Conservation (phyloP, 2,888 invertebrate species). For the Chironomus tentans region DNA sequence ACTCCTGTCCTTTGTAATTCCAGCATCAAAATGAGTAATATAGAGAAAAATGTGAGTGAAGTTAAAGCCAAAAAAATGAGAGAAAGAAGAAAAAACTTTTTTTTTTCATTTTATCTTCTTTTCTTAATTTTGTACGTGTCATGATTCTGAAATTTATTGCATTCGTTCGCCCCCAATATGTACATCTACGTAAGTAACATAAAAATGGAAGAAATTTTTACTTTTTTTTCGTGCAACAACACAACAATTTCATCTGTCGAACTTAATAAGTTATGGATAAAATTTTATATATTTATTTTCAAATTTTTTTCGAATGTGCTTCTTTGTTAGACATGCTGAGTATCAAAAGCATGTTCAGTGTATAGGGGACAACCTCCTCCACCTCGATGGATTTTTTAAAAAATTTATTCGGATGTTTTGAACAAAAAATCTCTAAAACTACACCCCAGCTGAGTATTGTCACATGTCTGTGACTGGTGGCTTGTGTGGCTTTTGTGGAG, state of each 20-base stretch:
- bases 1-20: neutral
- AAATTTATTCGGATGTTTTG: no score
- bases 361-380: no score
- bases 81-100: no score
- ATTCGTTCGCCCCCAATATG: neutral
- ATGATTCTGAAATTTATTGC: neutral
- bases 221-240: neutral
- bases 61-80: neutral
- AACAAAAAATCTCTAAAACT: no score
- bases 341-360: no score
- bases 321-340: no score
- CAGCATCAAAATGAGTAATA: neutral
- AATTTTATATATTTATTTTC: neutral
- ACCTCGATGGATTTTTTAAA: no score
- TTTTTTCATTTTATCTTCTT: neutral
- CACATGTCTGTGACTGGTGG: no score
- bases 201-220: no score
- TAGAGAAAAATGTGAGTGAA: neutral
- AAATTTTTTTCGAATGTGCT: neutral
- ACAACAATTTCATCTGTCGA: slow-evolving; percentile 3
- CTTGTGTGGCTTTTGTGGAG: no score
- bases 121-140: slow-evolving; percentile 10
- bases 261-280: neutral
- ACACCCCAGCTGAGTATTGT: no score
- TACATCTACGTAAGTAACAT: neutral